Evolutionary conservation across 2,113 vertebrate genomes (phyloP), one percentile per base, ranked within the genome.

Genomic region (Gymnorhina tibicen): DNA sequence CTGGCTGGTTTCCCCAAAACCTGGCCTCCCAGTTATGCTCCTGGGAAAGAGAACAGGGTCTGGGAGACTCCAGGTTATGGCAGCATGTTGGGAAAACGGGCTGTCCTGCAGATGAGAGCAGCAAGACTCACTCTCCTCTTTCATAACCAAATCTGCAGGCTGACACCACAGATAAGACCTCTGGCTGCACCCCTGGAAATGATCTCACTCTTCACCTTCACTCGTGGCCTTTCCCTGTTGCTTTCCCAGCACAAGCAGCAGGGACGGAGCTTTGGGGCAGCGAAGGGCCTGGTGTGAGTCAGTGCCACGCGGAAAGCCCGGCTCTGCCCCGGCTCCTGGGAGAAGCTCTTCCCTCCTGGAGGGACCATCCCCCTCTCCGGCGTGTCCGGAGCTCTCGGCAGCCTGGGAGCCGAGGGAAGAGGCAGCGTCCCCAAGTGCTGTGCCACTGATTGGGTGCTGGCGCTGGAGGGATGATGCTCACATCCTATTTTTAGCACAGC

Each of bases 401-500:
- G 91, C 58, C 92, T 30, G 63, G 17, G 32, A 92, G 91, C 55
- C 4, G 21, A 89, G 86, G 86, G 86, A 24, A 94, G 84, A 64
- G 91, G 94, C 93, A 66, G 86, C 41, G 5, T 46, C 62, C 81
- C 92, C 2, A 27, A 4, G 70, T 23, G n/a, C 87, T 27, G 60
- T 80, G 81, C 63, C 70, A 5, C 53, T 27, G 95, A 47, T 42
- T 78, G 94, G 19, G 11, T 50, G 95, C 10, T 42, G 82, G 33
- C 70, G 86, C 83, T 9, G 30, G 47, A 91, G 87, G 93, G 83
- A 95, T 94, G 95, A 93, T 95, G 95, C 76, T 94, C 73, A 64
- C 87, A 78, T 50, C 84, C 95, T 97, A 96, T 97, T 96, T 97
- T 97, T 97, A 96, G 95, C 13, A 4, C 89, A 93, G 95, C 88